phyloP scores from a whole-genome alignment of 2,888 invertebrate species.

The Falcaria lacertinaria region DNA sequence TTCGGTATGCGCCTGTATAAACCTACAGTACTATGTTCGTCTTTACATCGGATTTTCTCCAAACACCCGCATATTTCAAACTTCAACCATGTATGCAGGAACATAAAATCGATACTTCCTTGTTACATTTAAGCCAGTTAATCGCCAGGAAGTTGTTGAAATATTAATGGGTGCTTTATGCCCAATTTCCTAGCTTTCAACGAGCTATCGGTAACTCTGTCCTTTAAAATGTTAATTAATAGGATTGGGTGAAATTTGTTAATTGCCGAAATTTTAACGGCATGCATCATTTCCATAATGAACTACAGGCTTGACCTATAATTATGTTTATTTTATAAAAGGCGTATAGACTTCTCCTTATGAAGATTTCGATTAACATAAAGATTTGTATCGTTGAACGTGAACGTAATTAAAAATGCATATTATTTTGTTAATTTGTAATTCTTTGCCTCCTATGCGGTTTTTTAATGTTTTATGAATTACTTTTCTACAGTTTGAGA shows the following conservation, averaged over 20 bases:
- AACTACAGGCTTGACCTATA: neutral
- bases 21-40: constrained; percentile 28
- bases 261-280: constrained; percentile 26
- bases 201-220: constrained; percentile 60
- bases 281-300: constrained; percentile 8
- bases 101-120: constrained; percentile 22
- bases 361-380: too few relatives aligned
- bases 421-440: too few relatives aligned
- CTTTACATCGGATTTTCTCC: constrained; percentile 36
- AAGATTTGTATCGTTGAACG: too few relatives aligned
- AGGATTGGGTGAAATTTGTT: constrained; percentile 35
- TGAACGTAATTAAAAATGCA: too few relatives aligned
- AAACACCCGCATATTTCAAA: constrained; percentile 18
- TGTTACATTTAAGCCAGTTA: constrained; percentile 33
- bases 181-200: constrained; percentile 75
- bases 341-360: too few relatives aligned
- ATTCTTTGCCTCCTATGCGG: too few relatives aligned
- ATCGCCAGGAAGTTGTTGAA: constrained; percentile 71
- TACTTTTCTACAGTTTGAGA: too few relatives aligned
- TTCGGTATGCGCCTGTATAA: constrained; percentile 44
- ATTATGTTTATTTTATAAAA: neutral
- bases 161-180: constrained; percentile 73
- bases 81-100: constrained; percentile 22
- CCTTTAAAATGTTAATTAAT: constrained; percentile 48
- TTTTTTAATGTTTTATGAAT: too few relatives aligned